Evolutionary conservation across 2,797 vertebrate species (phyloP).

Genomic region (Neoniphon sammara): DNA sequence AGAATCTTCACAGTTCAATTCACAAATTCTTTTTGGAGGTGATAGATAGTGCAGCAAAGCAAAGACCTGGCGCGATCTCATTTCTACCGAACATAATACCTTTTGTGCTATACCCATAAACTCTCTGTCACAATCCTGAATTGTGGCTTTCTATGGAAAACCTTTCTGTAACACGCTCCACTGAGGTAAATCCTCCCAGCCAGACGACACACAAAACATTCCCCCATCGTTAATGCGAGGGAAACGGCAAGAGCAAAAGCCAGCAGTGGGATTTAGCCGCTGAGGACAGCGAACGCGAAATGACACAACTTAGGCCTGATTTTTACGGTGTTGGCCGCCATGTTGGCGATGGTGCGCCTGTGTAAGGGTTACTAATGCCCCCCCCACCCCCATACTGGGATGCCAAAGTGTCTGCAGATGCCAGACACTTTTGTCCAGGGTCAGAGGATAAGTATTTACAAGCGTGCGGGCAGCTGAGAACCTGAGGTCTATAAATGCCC

Average conservation of each 20-base stretch:
- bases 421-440: conserved; percentile 46
- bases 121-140: neutral
- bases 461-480: conserved; percentile 46
- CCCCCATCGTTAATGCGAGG: neutral
- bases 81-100: neutral
- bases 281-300: neutral
- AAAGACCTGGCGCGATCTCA: neutral
- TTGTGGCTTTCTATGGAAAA: neutral
- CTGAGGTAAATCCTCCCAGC: neutral
- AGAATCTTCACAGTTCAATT: neutral
- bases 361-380: conserved; percentile 16
- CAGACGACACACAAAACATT: neutral
- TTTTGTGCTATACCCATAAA: neutral
- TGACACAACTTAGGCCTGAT: neutral
- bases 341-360: conserved; percentile 10
- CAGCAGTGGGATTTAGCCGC: neutral
- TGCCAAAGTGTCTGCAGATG: conserved; percentile 53
- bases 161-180: neutral
- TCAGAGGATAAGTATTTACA: conserved; percentile 77
- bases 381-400: neutral
- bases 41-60: neutral
- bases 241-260: neutral
- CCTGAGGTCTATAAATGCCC: conserved; percentile 61
- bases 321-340: conserved; percentile 1
- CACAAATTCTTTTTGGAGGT: neutral